Percentiles rank a stretch among this genome's conserved stretches.
Conservation (phyloP, 1,140 invertebrate species). For the Atta colombica region DNA sequence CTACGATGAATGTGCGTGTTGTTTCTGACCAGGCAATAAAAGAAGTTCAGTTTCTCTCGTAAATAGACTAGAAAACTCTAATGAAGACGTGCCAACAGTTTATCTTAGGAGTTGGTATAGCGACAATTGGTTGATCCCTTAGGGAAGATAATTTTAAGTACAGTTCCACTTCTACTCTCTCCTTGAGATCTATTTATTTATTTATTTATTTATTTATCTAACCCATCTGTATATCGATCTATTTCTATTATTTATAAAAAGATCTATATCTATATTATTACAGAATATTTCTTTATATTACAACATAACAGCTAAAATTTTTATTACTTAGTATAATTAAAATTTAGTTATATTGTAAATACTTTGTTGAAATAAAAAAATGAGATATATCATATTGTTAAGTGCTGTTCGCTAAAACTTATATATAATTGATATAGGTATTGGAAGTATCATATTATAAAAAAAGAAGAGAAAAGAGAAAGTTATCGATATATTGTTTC, state of each 20-base stretch:
- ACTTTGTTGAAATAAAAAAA: not conserved
- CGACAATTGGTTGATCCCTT: slow-evolving; percentile 70
- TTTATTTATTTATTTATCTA: slow-evolving; percentile 44
- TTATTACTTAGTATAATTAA: not conserved
- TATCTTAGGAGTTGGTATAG: slow-evolving; percentile 74
- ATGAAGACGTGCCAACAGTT: slow-evolving; percentile 79
- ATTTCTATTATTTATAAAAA: not conserved
- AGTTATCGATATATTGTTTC: not conserved
- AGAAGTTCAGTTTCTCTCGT: slow-evolving; percentile 54
- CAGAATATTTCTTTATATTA: not conserved
- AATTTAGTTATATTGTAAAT: not conserved
- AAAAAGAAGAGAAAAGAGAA: not conserved
- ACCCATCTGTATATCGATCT: not conserved
- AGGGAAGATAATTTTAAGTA: slow-evolving; percentile 72
- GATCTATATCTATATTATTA: not conserved
- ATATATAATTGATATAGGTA: not conserved
- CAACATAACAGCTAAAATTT: not conserved
- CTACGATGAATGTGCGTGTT: slow-evolving; percentile 57
- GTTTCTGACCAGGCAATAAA: slow-evolving; percentile 76
- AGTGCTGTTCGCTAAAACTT: not conserved
- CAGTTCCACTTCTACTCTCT: slow-evolving; percentile 14
- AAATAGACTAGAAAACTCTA: slow-evolving; percentile 79
- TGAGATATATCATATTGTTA: not conserved
- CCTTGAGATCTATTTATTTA: slow-evolving; percentile 44
- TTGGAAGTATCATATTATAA: not conserved